Conservation (phyloP, 2,113 vertebrate genomes). For the Tauraco erythrolophus region DNA sequence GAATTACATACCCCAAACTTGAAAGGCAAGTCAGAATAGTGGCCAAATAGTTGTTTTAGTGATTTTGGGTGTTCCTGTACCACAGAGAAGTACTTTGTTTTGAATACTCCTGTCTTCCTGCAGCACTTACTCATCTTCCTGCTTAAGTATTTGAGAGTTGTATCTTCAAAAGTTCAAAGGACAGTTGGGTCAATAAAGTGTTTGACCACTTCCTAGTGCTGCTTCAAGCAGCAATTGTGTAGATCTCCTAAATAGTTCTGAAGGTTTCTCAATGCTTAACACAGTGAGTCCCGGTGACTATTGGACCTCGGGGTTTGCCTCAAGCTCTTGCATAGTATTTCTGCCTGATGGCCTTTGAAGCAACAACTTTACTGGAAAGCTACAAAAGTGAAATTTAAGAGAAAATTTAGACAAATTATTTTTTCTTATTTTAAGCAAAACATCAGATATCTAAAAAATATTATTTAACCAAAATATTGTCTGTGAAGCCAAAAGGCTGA, state of each 20-base stretch:
- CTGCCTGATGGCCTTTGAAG: not conserved
- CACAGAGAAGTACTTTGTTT: constrained; percentile 10
- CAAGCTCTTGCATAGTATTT: not conserved
- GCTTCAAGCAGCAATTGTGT: not conserved
- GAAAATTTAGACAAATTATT: not conserved
- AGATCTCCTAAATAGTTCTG: not conserved
- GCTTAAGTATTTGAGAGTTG: not conserved
- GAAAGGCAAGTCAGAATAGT: constrained; percentile 11
- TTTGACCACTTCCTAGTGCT: not conserved
- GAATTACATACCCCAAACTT: not conserved
- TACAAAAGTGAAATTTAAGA: not conserved
- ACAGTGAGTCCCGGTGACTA: not conserved
- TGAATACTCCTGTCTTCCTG: constrained; percentile 9
- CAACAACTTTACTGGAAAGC: not conserved
- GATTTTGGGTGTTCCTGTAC: constrained; percentile 33
- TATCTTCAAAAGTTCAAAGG: constrained; percentile 31
- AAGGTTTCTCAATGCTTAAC: not conserved
- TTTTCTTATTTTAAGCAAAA: not conserved
- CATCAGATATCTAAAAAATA: not conserved
- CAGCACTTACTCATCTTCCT: constrained; percentile 53
- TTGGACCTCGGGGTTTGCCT: not conserved
- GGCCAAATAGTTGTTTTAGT: constrained; percentile 12
- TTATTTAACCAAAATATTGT: not conserved
- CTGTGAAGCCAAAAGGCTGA: not conserved
- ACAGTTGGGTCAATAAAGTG: not conserved